Evolutionary conservation across 2,888 invertebrate species (phyloP).

Genomic region (Diarsia brunnea): DNA sequence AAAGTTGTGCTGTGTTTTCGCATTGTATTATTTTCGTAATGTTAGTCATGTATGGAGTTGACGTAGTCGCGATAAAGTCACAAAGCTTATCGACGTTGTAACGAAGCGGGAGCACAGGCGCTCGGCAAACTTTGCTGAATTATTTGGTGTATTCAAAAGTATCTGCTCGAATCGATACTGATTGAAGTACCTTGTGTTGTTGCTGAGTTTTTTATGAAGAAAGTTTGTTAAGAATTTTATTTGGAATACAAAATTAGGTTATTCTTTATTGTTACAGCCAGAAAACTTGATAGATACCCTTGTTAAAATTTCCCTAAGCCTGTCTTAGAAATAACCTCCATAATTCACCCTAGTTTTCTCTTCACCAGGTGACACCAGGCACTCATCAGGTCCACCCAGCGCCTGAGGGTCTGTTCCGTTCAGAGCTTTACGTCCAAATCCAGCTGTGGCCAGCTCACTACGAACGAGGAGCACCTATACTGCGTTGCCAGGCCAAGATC

Average conservation of each 20-base stretch:
- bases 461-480: slow-evolving; percentile 91
- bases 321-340: slow-evolving; percentile 27
- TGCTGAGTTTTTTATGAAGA: slow-evolving; percentile 25
- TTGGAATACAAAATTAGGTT: background rate
- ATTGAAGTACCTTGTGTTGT: slow-evolving; percentile 40
- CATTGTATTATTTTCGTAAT: slow-evolving; percentile 55
- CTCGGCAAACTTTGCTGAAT: slow-evolving; percentile 39
- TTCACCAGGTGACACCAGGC: slow-evolving; percentile 84
- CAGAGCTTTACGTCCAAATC: slow-evolving; percentile 91
- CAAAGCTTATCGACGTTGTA: slow-evolving; percentile 53
- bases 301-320: slow-evolving; percentile 13
- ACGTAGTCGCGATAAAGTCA: slow-evolving; percentile 48
- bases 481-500: slow-evolving; percentile 92
- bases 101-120: slow-evolving; percentile 23
- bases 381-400: slow-evolving; percentile 85
- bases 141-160: slow-evolving; percentile 50
- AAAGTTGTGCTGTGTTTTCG: slow-evolving; percentile 43
- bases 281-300: background rate
- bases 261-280: background rate
- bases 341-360: slow-evolving; percentile 45
- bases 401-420: slow-evolving; percentile 89
- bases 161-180: slow-evolving; percentile 44
- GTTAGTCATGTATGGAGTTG: slow-evolving; percentile 37
- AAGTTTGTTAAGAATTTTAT: slow-evolving; percentile 18
- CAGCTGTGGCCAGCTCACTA: slow-evolving; percentile 92